Percentiles rank a stretch among this genome's conserved stretches.
These are phyloP conservation scores for Wiebesia pumilae DNA, from an alignment of 1,140 invertebrate genomes.

Conservation along the genomic window DNA sequence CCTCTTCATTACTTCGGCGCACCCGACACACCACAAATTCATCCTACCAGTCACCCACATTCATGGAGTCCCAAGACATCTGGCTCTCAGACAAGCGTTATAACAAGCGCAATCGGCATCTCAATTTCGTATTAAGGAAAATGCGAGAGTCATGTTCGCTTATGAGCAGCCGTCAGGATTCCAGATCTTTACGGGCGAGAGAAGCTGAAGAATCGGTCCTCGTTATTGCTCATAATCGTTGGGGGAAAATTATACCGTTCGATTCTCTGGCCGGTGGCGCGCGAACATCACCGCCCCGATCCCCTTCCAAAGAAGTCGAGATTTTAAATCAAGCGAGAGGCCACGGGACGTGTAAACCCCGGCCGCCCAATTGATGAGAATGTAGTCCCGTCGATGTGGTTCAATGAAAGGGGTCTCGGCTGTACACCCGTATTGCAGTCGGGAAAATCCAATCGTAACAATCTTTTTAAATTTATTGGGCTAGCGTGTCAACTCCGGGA, in stretches of 20 bases:
- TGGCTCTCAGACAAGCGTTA: neutral
- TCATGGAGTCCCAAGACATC: neutral
- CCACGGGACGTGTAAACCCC: neutral
- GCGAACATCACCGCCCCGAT: neutral
- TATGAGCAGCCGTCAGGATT: constrained; percentile 58
- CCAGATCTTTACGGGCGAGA: constrained; percentile 52
- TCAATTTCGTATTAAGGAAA: constrained; percentile 49
- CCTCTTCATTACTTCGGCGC: too few relatives aligned
- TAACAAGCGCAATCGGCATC: neutral
- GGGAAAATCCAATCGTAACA: neutral
- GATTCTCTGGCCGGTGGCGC: neutral
- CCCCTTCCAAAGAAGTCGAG: neutral
- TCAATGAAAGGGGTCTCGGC: constrained; percentile 16
- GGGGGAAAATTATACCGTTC: constrained; percentile 66
- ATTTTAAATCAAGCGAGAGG: constrained; percentile 30
- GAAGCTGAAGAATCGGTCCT: constrained; percentile 56
- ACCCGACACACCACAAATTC: too few relatives aligned
- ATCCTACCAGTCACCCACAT: too few relatives aligned
- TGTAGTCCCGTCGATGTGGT: neutral
- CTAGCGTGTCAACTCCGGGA: neutral
- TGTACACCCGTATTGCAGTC: neutral
- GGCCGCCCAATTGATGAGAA: neutral
- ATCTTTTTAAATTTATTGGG: neutral
- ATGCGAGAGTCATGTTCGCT: constrained; percentile 66
- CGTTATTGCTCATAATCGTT: constrained; percentile 66